Evolutionary conservation across 2,888 invertebrate species (phyloP).

Genomic region (Rhamnusium bicolor): DNA sequence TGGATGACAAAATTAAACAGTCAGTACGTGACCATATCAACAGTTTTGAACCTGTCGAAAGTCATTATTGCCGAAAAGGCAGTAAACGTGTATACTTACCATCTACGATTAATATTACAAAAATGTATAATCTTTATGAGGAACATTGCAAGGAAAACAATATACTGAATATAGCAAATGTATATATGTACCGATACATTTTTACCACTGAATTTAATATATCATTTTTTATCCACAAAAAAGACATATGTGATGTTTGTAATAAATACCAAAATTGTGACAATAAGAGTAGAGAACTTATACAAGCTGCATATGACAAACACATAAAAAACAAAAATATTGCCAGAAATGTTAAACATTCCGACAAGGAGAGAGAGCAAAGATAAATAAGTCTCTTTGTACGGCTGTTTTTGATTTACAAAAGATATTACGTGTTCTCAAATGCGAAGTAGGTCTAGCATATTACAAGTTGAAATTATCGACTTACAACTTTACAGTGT

Average conservation of each 20-base stretch:
- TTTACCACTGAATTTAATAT: conserved; percentile 57
- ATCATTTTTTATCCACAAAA: conserved; percentile 55
- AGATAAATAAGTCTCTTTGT: conserved; percentile 6
- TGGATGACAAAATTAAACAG: conserved; percentile 10
- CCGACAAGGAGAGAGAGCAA: conserved; percentile 21
- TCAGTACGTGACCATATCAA: conserved; percentile 25
- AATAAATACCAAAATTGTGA: not conserved
- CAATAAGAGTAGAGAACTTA: not conserved
- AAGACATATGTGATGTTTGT: conserved; percentile 38
- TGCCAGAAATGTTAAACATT: conserved; percentile 51
- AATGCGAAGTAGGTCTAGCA: conserved; percentile 37
- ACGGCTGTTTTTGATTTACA: conserved; percentile 39
- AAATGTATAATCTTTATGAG: conserved; percentile 20
- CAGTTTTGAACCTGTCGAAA: conserved; percentile 26
- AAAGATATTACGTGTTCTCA: conserved; percentile 23
- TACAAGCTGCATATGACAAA: conserved; percentile 42
- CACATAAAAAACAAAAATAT: conserved; percentile 52
- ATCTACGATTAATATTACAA: conserved; percentile 22
- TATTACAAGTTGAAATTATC: conserved; percentile 39
- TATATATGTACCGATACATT: conserved; percentile 41
- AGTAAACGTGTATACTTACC: conserved; percentile 2
- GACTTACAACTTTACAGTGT: conserved; percentile 18
- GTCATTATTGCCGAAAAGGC: conserved; percentile 24
- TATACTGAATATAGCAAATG: conserved; percentile 32
- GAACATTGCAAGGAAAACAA: conserved; percentile 32